Evolutionary conservation across 2,797 vertebrate species (phyloP).

Genomic region (Micropoecilia bifurca): DNA sequence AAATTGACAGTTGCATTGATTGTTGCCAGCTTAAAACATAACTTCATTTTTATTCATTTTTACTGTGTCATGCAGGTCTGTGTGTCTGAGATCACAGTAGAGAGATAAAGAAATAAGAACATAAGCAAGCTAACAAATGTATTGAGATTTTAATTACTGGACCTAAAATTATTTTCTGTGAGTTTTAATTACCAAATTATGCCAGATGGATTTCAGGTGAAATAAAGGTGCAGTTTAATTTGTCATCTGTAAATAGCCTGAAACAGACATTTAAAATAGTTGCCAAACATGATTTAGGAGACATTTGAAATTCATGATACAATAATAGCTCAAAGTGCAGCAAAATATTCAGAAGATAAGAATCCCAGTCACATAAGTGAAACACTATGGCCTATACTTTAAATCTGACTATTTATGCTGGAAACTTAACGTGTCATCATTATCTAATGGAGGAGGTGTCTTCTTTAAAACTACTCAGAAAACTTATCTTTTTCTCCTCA

Average conservation of each 20-base stretch:
- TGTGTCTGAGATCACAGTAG: background rate
- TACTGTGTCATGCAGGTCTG: background rate
- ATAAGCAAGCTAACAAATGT: background rate
- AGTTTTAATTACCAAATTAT: background rate
- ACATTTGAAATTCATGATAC: background rate
- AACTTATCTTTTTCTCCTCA: background rate
- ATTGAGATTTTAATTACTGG: background rate
- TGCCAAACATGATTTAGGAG: background rate
- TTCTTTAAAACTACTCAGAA: background rate
- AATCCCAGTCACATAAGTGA: background rate
- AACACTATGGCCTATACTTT: background rate
- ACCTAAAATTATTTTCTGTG: background rate
- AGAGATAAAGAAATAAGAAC: background rate
- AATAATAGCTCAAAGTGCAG: background rate
- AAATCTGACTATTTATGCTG: background rate
- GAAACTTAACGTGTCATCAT: background rate
- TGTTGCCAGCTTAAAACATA: slow-evolving; percentile 2
- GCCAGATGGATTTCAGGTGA: background rate
- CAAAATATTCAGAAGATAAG: background rate
- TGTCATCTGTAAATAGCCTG: background rate
- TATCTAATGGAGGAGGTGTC: background rate
- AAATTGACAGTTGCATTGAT: slow-evolving; percentile 24
- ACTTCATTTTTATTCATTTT: background rate
- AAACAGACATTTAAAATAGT: slow-evolving; percentile 1
- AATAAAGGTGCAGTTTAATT: background rate